Conservation (phyloP, 2,113 vertebrate species). For the Pao palembangensis region DNA sequence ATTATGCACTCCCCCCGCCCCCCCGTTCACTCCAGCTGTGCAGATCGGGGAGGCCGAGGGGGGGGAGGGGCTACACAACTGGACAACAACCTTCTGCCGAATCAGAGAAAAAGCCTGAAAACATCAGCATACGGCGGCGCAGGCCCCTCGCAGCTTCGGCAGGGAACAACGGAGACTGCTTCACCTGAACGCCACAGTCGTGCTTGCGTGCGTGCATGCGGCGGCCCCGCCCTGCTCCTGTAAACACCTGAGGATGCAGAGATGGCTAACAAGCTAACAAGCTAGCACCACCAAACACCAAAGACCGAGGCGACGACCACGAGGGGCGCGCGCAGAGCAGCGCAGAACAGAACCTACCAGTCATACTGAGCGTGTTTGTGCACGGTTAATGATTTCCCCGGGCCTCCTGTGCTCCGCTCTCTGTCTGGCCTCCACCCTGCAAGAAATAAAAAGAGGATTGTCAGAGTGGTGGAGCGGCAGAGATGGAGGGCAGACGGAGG, state of each 20-base stretch:
- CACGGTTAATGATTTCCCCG: slow-evolving; percentile 59
- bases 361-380: slow-evolving; percentile 45
- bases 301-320: too few relatives aligned
- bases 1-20: slow-evolving; percentile 46
- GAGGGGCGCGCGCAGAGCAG: too few relatives aligned
- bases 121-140: too few relatives aligned
- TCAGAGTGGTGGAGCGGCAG: slow-evolving; percentile 36
- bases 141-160: too few relatives aligned
- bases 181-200: too few relatives aligned
- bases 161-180: too few relatives aligned
- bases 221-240: too few relatives aligned
- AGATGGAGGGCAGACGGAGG: slow-evolving; percentile 2
- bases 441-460: slow-evolving; percentile 55
- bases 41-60: not conserved
- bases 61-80: not conserved
- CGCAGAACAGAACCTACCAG: slow-evolving; percentile 70
- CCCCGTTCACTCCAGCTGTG: slow-evolving; percentile 51
- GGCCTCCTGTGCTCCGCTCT: slow-evolving; percentile 39
- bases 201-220: too few relatives aligned
- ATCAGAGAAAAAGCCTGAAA: not conserved
- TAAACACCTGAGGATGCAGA: too few relatives aligned
- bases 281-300: too few relatives aligned
- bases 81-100: not conserved
- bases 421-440: slow-evolving; percentile 56
- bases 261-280: not conserved